Evolutionary conservation across 2,888 invertebrate genomes (phyloP).

Genomic region (Tromatobia lineatoria): DNA sequence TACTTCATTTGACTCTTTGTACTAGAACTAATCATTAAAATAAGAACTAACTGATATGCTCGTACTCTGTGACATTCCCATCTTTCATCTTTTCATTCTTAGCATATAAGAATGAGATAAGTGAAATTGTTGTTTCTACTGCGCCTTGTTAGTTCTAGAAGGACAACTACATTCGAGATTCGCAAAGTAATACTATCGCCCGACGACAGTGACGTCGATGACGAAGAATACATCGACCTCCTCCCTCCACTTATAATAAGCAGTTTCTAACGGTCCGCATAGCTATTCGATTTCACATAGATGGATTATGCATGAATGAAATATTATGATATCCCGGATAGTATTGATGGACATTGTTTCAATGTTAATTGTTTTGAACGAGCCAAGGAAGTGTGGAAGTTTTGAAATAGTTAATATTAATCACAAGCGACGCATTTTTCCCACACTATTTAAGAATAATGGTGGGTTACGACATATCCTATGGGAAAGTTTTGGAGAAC

Average conservation of each 20-base stretch:
- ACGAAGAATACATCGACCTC: constrained; percentile 64
- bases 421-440: too few relatives aligned
- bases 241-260: constrained; percentile 9
- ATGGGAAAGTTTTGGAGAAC: constrained; percentile 81
- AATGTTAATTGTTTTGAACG: constrained; percentile 4
- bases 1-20: background rate
- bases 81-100: constrained; percentile 3
- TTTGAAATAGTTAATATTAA: too few relatives aligned
- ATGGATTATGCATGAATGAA: background rate
- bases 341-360: background rate
- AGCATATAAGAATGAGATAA: constrained; percentile 22
- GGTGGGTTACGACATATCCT: constrained; percentile 56
- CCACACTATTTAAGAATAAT: background rate
- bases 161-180: constrained; percentile 66
- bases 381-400: background rate
- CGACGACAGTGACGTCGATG: constrained; percentile 68
- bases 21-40: background rate
- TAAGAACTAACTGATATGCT: background rate
- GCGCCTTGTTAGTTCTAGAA: constrained; percentile 69
- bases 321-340: constrained; percentile 14
- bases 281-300: constrained; percentile 56
- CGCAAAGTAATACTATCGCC: constrained; percentile 70
- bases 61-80: background rate
- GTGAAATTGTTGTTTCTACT: constrained; percentile 39
- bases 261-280: constrained; percentile 26